Evolutionary conservation across 2,888 invertebrate genomes (phyloP), one percentile per base, ranked within the genome.

Genomic region (Brachycybe producta): DNA sequence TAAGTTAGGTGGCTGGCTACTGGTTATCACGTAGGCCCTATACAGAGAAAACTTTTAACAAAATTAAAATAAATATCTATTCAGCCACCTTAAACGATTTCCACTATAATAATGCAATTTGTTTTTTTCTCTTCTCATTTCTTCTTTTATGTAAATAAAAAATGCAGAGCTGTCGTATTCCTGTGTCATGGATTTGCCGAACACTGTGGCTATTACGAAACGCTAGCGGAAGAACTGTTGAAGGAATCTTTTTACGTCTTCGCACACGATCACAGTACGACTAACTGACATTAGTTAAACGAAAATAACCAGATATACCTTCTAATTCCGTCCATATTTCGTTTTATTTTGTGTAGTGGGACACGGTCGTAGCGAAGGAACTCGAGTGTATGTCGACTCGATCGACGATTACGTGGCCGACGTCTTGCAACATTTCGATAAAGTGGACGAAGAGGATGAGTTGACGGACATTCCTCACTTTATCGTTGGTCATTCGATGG

Each of bases 401-500:
- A 63, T 68, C 34, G 58, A 61, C 23, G 58, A 62, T 17, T 69
- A 66, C 57, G 61, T 62, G 1, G 52, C 57, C 3, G 70, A 70
- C 57, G 60, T 67, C 8, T 61, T 67, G 36, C 55, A 58, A 17
- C 69, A 70, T 55, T 57, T 63, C 27, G 64, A 67, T 34, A 53
- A 57, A 15, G 58, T 68, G 7, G 61, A 62, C 43, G 58, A 60
- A 28, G 17, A 39, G 3, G 3, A 17, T 24, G 38, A 38, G 17
- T 15, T 5, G 5, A 17, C 15, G 15, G 19, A 58, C 13, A 44
- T 65, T n/a, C 67, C 67, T 1, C 56, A 64, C 23, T 70, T 66
- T 55, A 55, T 69, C 15, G 57, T 69, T 32, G 70, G 70, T n/a
- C 70, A 70, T 60, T 70, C 70, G 7, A 69, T 70, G 70, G 69